phyloP scores from a whole-genome alignment of 2,888 invertebrate species.

The Mythimna ferrago region DNA sequence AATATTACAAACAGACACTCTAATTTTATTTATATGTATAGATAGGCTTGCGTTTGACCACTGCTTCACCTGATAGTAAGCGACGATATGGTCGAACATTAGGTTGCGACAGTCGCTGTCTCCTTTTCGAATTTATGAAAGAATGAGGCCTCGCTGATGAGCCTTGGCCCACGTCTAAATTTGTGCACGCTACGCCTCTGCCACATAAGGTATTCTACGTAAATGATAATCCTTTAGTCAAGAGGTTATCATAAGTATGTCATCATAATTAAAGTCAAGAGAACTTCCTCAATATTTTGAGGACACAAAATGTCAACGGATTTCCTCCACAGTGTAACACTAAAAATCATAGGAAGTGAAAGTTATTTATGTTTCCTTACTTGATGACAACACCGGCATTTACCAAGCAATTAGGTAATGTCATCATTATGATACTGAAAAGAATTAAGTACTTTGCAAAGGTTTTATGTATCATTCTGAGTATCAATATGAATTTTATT shows the following conservation, averaged over 20 bases:
- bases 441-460: background rate
- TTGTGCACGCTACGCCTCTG: no score
- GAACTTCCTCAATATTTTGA: slow-evolving; percentile 6
- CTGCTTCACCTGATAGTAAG: no score
- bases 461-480: background rate
- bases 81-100: no score
- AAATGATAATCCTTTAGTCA: background rate
- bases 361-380: slow-evolving; percentile 1
- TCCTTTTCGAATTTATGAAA: no score
- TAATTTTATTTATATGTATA: no score
- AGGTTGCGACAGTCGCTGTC: no score
- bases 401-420: slow-evolving; percentile 3
- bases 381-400: slow-evolving; percentile 1
- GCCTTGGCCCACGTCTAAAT: no score
- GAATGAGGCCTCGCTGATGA: no score
- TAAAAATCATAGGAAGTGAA: slow-evolving; percentile 34
- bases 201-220: no score
- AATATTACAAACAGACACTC: no score
- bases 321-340: background rate
- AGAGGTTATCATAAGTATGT: background rate
- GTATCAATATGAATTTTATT: no score
- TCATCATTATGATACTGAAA: background rate
- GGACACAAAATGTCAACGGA: slow-evolving; percentile 21
- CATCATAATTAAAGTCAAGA: background rate
- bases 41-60: no score